Conservation (phyloP, 2,113 vertebrate genomes). For the Taxidea taxus region DNA sequence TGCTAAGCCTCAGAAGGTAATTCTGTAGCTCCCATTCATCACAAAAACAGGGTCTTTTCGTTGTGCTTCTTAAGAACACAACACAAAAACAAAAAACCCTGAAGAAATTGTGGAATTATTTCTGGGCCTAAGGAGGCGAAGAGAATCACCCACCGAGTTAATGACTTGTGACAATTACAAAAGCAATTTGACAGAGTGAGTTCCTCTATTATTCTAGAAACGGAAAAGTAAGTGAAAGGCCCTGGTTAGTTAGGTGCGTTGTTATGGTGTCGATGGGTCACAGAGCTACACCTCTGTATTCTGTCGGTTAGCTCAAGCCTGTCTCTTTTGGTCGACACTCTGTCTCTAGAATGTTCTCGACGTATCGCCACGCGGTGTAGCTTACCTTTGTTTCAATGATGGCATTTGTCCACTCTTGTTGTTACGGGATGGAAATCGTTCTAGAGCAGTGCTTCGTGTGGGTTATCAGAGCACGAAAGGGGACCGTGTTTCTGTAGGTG, state of each 20-base stretch:
- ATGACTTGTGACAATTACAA: conserved; percentile 41
- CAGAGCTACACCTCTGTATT: background rate
- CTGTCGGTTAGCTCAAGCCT: background rate
- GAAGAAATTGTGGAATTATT: conserved; percentile 67
- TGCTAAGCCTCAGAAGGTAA: conserved; percentile 66
- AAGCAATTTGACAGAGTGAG: conserved; percentile 42
- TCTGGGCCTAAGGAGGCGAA: background rate
- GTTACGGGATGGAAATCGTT: background rate
- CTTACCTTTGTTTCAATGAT: conserved; percentile 5
- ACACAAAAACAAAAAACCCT: background rate
- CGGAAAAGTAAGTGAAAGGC: background rate
- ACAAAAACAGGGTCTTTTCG: conserved; percentile 27
- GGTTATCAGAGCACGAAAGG: background rate
- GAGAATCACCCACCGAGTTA: conserved; percentile 19
- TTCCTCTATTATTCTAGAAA: conserved; percentile 53
- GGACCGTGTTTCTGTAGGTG: background rate
- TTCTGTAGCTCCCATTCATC: conserved; percentile 69
- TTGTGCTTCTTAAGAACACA: conserved; percentile 39
- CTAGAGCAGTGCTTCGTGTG: background rate
- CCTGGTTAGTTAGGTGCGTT: background rate
- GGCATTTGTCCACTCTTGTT: background rate
- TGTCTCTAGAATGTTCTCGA: background rate
- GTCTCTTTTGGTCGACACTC: conserved; percentile 27
- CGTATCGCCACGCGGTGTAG: background rate
- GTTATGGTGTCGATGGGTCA: background rate